phyloP scores from a whole-genome alignment of 2,797 vertebrate genomes.

The Fistularia tabacaria region DNA sequence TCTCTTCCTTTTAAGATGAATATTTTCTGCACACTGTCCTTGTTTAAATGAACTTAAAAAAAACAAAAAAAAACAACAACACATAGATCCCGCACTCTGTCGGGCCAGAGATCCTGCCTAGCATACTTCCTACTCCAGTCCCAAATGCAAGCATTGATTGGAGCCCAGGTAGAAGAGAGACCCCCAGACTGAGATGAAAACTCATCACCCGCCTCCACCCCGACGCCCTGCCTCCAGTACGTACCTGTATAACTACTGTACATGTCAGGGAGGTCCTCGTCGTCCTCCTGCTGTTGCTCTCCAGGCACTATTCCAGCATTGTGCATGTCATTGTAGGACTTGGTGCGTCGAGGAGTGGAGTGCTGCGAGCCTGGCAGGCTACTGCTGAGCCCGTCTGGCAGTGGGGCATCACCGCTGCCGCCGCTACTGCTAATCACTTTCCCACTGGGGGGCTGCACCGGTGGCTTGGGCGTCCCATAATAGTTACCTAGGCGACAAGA shows the following conservation, averaged over 20 bases:
- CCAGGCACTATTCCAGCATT: conserved; percentile 96
- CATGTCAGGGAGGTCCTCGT: conserved; percentile 97
- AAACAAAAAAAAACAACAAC: too few relatives aligned
- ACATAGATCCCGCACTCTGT: too few relatives aligned
- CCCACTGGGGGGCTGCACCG: conserved; percentile 92
- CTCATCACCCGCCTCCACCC: too few relatives aligned
- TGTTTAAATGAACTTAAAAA: too few relatives aligned
- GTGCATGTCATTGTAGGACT: conserved; percentile 99
- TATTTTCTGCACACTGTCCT: too few relatives aligned
- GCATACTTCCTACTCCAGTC: too few relatives aligned
- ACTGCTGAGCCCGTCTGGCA: conserved; percentile 78
- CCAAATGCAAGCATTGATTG: too few relatives aligned
- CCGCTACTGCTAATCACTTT: conserved; percentile 87
- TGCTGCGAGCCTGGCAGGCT: conserved; percentile 88
- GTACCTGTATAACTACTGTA: conserved; percentile 98
- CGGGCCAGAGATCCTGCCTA: too few relatives aligned
- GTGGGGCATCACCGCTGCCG: conserved; percentile 84
- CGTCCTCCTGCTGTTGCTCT: conserved; percentile 91
- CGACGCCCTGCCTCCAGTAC: too few relatives aligned
- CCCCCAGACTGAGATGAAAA: too few relatives aligned
- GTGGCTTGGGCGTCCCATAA: conserved; percentile 99
- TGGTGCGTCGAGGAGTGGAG: conserved; percentile 89
- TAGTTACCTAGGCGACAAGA: conserved; percentile 96
- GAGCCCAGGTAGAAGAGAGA: too few relatives aligned
- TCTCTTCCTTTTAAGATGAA: too few relatives aligned